Conservation (phyloP, 2,888 invertebrate species). For the Phragmatobia fuliginosa region DNA sequence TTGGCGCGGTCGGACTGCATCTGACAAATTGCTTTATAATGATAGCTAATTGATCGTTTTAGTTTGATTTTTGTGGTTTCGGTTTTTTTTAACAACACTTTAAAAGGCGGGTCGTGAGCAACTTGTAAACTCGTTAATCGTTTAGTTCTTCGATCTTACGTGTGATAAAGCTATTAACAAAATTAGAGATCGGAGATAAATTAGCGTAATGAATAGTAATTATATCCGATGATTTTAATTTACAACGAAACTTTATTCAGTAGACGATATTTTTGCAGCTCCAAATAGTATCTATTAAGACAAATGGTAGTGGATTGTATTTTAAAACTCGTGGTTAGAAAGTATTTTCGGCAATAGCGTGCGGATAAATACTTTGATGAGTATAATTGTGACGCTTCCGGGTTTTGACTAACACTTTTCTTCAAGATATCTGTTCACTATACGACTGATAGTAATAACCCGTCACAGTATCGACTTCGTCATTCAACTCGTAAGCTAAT, state of each 20-base stretch:
- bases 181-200: slow-evolving; percentile 41
- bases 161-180: slow-evolving; percentile 40
- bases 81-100: slow-evolving; percentile 39
- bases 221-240: slow-evolving; percentile 29
- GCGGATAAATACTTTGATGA: slow-evolving; percentile 56
- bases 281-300: slow-evolving; percentile 34
- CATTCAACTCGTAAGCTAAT: slow-evolving; percentile 58
- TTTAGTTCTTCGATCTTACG: slow-evolving; percentile 24
- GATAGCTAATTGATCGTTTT: slow-evolving; percentile 70
- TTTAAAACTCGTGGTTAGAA: slow-evolving; percentile 61
- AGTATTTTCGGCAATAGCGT: slow-evolving; percentile 59
- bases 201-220: slow-evolving; percentile 36
- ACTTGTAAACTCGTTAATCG: slow-evolving; percentile 25
- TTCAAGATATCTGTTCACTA: slow-evolving; percentile 49
- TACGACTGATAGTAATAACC: slow-evolving; percentile 56
- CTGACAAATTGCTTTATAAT: slow-evolving; percentile 78
- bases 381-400: slow-evolving; percentile 63
- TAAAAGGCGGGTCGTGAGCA: slow-evolving; percentile 35
- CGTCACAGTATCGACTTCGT: slow-evolving; percentile 48
- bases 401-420: slow-evolving; percentile 58
- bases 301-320: slow-evolving; percentile 55
- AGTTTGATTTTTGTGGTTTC: slow-evolving; percentile 57
- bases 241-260: slow-evolving; percentile 17
- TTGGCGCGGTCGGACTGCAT: slow-evolving; percentile 54
- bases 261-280: slow-evolving; percentile 25